Evolutionary conservation across 2,888 invertebrate genomes (phyloP), one percentile per base, ranked within the genome.

Genomic region (Chrysomela aeneicollis): DNA sequence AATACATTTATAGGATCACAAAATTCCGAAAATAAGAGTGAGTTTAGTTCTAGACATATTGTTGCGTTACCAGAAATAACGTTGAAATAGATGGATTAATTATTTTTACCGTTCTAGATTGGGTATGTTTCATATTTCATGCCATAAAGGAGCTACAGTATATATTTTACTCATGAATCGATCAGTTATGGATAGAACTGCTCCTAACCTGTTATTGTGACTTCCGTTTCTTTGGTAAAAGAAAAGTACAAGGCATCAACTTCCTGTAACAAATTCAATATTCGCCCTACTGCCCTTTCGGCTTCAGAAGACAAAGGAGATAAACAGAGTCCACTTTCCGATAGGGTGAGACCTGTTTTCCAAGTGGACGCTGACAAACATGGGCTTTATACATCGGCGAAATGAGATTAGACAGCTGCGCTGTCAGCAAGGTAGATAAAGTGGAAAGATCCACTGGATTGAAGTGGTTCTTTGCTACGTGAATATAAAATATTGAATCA

Each of bases 371-470:
- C 42, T 42, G 4, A 15, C 42, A 15, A 42, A 42, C 42, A 35
- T 35, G 32, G 32, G 32, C 2, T 35, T 35, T 10, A 35, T 35
- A 10, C 32, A 42, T 42, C 42, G 42, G 42, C 42, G 15, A 12
- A 42, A 42, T 42, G 15, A 15, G 42, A 42, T 42, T 42, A 42
- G 42, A 42, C 42, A 42, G 42, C 42, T 10, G 42, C 42, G n/a
- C 4, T 15, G 42, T 42, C 42, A 42, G 42, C 42, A 42, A 35
- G 8, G 35, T 10, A 35, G 35, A 35, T 35, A 10, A 35, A 12
- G 35, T 6, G 12, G 35, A 26, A 26, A 26, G 12, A 10, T 2
- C 9, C 12, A 2, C 2, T 6, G 35, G 35, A 10, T 35, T 12
- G 35, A 35, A 35, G 26, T 26, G 26, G 26, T 26, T 26, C 35